Evolutionary conservation across 2,113 vertebrate genomes (phyloP).

Genomic region (Pteropus alecto): DNA sequence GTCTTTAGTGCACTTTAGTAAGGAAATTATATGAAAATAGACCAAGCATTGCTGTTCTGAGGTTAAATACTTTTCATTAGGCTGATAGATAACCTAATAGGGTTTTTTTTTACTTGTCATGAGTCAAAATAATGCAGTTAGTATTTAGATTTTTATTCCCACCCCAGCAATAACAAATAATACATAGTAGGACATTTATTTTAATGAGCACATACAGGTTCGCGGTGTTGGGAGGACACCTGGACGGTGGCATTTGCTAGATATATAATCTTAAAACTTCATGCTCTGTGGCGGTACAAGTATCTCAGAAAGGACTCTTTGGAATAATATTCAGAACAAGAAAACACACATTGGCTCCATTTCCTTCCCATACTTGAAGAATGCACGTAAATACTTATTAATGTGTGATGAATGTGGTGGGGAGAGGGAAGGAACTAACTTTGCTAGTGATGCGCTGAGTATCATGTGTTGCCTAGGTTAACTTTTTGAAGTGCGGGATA

Average conservation of each 20-base stretch:
- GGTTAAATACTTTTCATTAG: conserved; percentile 28
- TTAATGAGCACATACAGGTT: neutral
- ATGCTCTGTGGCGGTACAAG: neutral
- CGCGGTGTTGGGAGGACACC: neutral
- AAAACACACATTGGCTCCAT: neutral
- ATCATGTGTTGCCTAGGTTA: neutral
- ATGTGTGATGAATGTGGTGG: neutral
- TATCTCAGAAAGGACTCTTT: neutral
- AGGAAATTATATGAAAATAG: conserved; percentile 57
- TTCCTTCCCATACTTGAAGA: neutral
- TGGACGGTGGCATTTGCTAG: neutral
- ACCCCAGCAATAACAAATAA: neutral
- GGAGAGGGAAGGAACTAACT: neutral
- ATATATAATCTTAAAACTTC: neutral
- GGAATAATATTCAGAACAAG: neutral
- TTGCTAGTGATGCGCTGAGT: neutral
- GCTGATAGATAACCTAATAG: conserved; percentile 46
- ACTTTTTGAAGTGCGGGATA: neutral
- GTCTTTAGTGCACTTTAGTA: conserved; percentile 17
- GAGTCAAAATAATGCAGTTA: conserved; percentile 48
- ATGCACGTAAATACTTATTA: neutral
- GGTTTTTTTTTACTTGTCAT: neutral
- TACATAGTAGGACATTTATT: conserved; percentile 10
- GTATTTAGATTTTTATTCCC: conserved; percentile 23
- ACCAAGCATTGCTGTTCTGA: conserved; percentile 1